Base-by-base conservation (phyloP, 2,797 vertebrate species). In the Neomorphus geoffroyi region DNA sequence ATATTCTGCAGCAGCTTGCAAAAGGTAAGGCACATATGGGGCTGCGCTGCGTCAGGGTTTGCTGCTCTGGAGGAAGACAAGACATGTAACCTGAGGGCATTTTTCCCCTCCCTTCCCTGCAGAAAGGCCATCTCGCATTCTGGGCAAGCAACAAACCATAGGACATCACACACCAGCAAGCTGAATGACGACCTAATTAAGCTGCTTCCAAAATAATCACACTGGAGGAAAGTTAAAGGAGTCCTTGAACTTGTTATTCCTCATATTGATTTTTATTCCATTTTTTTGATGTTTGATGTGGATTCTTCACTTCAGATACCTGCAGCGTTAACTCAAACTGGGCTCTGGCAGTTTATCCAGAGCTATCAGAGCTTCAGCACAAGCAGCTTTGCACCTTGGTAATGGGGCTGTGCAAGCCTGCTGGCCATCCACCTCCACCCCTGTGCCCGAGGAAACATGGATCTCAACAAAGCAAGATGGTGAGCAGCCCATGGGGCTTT, bases 171-270 rank as follows among this genome's bases (percentile, higher is more conserved):
- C 7, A 72, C 33, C 28, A 90, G 56, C 64, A 70, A 71, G 41
- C 23, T 90, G 74, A 86, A 92, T 0, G 2, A 60, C 1, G 19
- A 64, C 74, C 74, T 80, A 62, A 86, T 86, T 92, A 81, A 87
- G 57, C 28, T 72, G 56, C 58, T 83, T 84, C 91, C 74, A 92
- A 88, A 94, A 86, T 86, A 93, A 88, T 65, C 78, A 78, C 57
- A 37, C 35, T 41, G 58, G 50, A 61, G 9, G 27, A 33, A 86
- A 88, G 62, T 50, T 73, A 72, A 84, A 84, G 33, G 74, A 56
- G 54, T 65, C 62, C 80, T 92, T 89, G 81, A 93, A 89, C 79
- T 95, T 10, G 2, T 81, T 93, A 80, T 72, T 81, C 82, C 51
- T 69, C 72, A 24, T 8, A 86, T 1, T 57, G 16, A 86, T 72